Conservation (phyloP, 2,113 vertebrate species). For the Ptilorrhoa leucosticta region DNA sequence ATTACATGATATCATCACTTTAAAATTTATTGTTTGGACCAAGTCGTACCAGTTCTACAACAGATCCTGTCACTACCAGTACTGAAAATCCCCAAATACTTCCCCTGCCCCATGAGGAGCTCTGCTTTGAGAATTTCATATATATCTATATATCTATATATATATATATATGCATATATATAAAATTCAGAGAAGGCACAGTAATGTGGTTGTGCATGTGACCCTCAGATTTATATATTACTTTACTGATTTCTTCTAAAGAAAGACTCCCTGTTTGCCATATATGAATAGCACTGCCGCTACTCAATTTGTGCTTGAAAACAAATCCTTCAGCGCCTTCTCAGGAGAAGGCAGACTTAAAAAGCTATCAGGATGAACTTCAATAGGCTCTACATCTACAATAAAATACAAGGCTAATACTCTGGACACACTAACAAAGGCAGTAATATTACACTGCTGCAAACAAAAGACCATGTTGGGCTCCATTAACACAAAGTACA, state of each 20-base stretch:
- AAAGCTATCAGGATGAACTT: neutral
- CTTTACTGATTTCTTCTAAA: neutral
- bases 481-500: neutral
- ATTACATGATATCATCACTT: neutral
- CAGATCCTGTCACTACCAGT: neutral
- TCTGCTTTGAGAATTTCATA: neutral
- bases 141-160: no score
- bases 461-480: neutral
- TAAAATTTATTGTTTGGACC: neutral
- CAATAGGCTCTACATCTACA: neutral
- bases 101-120: neutral
- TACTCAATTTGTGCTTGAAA: neutral
- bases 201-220: accelerated
- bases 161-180: no score
- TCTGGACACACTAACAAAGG: neutral
- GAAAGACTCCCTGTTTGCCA: neutral
- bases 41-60: neutral
- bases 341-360: neutral
- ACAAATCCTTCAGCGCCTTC: accelerated
- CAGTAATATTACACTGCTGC: neutral
- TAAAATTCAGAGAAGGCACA: neutral
- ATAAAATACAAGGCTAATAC: neutral
- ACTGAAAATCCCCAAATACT: neutral
- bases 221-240: neutral
- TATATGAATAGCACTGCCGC: neutral